Evolutionary conservation across 2,113 vertebrate species (phyloP), one percentile per base, ranked within the genome.

Genomic region (Scomber scombrus): DNA sequence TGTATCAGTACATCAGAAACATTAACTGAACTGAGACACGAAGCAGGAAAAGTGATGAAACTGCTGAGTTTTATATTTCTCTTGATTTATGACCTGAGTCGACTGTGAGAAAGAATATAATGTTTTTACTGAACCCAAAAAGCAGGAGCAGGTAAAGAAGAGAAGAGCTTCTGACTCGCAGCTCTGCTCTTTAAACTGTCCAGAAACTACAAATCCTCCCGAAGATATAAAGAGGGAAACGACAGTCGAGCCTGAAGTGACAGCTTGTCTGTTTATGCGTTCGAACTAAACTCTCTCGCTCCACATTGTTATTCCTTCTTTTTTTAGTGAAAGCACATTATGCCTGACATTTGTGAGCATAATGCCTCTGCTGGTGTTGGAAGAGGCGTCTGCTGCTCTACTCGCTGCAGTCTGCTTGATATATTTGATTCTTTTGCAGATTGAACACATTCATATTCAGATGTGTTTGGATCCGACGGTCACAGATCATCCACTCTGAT

Each of bases 391-490:
- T 34, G 3, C 4, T 31, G 9, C 23, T 64, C 45, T n/a, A 0
- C 47, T 51, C 29, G 0, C 4, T 14, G 29, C 16, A 8, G 15
- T 34, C 52, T 52, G 52, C 0, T 4, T 18, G 34, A 19, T 73
- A n/a, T n/a, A n/a, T n/a, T 50, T 9, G 5, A 31, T 34, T 11
- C 43, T 68, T 55, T n/a, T 23, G 46, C 52, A 75, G 51, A 85
- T 46, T 57, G 31, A 58, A 29, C 47, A 18, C 40, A 63, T 81
- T 81, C 69, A 81, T 85, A 85, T 85, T 85, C 67, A 81, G 58
- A 85, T 74, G 4, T 68, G 13, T 34, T 1, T 34, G 5, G 8
- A 34, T 34, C 31, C 5, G 26, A 31, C 9, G 52, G 10, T 70
- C 82, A 57, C 47, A 49, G 71, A 71, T 76, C 67, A 50, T 3